Conservation (phyloP, 2,797 vertebrate genomes). For the Mus spretus region DNA sequence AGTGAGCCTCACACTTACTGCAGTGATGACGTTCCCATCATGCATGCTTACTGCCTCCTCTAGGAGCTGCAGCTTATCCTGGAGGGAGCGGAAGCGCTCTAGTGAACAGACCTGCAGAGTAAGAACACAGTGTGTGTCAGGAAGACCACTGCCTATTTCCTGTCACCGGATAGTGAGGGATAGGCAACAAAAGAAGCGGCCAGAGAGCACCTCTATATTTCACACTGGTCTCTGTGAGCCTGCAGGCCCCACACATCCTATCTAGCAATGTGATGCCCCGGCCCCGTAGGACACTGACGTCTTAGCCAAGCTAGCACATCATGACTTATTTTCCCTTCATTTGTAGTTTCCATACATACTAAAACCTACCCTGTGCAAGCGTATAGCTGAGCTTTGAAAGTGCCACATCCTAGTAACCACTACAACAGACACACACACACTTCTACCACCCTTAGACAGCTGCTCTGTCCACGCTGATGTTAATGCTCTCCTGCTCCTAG, state of each 20-base stretch:
- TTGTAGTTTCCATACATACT: neutral
- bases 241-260: neutral
- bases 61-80: constrained; percentile 95
- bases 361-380: neutral
- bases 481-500: neutral
- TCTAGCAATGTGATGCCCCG: neutral
- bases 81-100: constrained; percentile 96
- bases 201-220: neutral
- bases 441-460: neutral
- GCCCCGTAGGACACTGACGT: neutral
- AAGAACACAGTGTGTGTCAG: constrained; percentile 47
- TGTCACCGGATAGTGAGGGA: neutral
- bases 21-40: constrained; percentile 97
- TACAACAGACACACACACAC: neutral
- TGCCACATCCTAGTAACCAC: neutral
- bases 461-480: neutral
- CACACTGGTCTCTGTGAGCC: neutral
- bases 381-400: constrained; percentile 20
- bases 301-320: neutral
- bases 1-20: constrained; percentile 87
- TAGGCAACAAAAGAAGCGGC: neutral
- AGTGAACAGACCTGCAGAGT: constrained; percentile 90
- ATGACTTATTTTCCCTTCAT: neutral
- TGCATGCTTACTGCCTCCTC: constrained; percentile 93
- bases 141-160: neutral